Base-by-base conservation (phyloP, 1,140 invertebrate species). In the Drosophila triauraria region DNA sequence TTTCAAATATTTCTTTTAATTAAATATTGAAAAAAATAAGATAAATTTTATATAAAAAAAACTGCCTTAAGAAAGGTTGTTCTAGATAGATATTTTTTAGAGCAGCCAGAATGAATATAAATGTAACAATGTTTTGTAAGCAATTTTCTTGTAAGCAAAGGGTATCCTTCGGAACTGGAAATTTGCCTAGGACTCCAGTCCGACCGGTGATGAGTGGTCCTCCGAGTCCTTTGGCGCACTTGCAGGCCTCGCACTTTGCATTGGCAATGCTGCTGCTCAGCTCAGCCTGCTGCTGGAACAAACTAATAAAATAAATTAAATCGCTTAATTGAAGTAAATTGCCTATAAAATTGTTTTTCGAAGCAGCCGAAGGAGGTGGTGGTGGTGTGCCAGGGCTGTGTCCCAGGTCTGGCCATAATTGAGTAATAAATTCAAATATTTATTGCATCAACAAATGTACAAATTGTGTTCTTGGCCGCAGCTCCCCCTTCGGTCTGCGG, bases 251-350 rank as follows among this genome's bases (percentile, higher is more conserved):
- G 59, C 57, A 69, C 40, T 76, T 80, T 84, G 78, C 71, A 84
- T 71, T 75, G 57, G 32, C 58, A 63, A 75, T 63, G 68, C 67
- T 80, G 46, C 42, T 32, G 47, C 47, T 30, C 27, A 27, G 27
- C n/a, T n/a, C n/a, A 30, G 27, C 27, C 27, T 12, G 9, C 25
- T n/a, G 47, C 69, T 44, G 44, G 15, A 27, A 27, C 57, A 75
- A 84, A 80, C 87, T 78, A 87, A 84, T 84, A 75, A 84, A 83
- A 87, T 88, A 88, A 83, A 88, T 87, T 80, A 69, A 87, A 84
- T 74, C 74, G 75, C 78, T 87, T 87, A 87, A 87, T 87, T 87
- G 80, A 88, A 88, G 80, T 77, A 63, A 75, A 82, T 82, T 78
- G 80, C 75, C 74, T 78, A 78, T 72, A 75, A 79, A 82, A 82